These are phyloP conservation scores for Ambastaia sidthimunki DNA, from an alignment of 2,797 vertebrate genomes.

Conservation along the genomic window DNA sequence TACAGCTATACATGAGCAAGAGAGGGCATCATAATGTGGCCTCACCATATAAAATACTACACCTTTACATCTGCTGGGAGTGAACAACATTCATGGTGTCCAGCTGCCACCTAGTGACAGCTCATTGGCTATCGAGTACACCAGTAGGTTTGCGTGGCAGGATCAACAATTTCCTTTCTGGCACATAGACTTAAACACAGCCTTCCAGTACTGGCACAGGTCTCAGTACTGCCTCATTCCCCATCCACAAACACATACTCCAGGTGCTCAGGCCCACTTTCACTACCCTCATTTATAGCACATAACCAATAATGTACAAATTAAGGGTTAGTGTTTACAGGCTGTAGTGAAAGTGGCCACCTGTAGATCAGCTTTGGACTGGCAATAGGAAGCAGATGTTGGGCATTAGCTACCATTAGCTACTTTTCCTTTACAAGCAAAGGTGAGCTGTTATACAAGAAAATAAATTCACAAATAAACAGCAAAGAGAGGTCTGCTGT, in stretches of 20 bases:
- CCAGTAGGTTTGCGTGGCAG: conserved; percentile 44
- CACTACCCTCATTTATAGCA: conserved; percentile 76
- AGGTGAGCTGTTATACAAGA: conserved; percentile 78
- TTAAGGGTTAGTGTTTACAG: conserved; percentile 81
- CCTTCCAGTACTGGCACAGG: conserved; percentile 51
- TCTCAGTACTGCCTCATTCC: conserved; percentile 26
- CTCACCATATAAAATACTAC: conserved; percentile 91
- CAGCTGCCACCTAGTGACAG: conserved; percentile 92
- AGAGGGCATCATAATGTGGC: conserved; percentile 89
- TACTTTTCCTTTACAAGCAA: conserved; percentile 74
- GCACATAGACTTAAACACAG: conserved; percentile 27
- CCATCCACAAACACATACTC: conserved; percentile 37
- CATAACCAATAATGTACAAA: conserved; percentile 80
- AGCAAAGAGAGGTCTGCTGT: conserved; percentile 60
- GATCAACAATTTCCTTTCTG: conserved; percentile 49
- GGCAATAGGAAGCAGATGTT: conserved; percentile 80
- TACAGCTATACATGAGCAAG: conserved; percentile 86
- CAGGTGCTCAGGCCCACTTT: conserved; percentile 74
- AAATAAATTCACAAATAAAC: conserved; percentile 81
- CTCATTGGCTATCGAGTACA: conserved; percentile 58
- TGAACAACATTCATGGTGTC: conserved; percentile 72
- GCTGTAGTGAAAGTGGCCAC: conserved; percentile 76
- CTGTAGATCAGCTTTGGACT: conserved; percentile 72
- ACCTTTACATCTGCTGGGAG: conserved; percentile 81
- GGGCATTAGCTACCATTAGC: conserved; percentile 66